Evolutionary conservation across 2,888 invertebrate species (phyloP).

Genomic region (Notodonta ziczac): DNA sequence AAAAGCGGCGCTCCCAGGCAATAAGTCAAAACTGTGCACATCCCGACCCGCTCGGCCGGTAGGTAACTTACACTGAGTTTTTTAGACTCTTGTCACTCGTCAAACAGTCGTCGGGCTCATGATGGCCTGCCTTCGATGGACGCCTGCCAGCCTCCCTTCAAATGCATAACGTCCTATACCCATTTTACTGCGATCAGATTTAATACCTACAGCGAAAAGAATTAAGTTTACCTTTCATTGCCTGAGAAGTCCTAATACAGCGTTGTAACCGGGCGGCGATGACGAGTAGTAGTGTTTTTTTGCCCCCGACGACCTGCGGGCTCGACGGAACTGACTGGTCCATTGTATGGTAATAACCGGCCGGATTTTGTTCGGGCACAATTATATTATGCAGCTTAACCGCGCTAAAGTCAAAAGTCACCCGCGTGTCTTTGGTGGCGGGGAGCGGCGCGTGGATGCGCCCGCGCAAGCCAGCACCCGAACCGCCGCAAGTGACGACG

Average conservation of each 20-base stretch:
- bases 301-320: constrained; percentile 80
- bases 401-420: constrained; percentile 83
- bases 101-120: constrained; percentile 78
- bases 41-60: constrained; percentile 55
- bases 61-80: constrained; percentile 76
- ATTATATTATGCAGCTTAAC: constrained; percentile 84
- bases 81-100: constrained; percentile 80
- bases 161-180: constrained; percentile 36
- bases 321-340: constrained; percentile 79
- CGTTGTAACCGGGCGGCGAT: constrained; percentile 41
- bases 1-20: constrained; percentile 55
- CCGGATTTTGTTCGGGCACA: constrained; percentile 83
- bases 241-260: constrained; percentile 25
- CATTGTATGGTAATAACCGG: constrained; percentile 83
- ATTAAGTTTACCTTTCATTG: constrained; percentile 40
- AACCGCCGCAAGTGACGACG: not conserved
- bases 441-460: constrained; percentile 51
- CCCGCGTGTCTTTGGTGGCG: constrained; percentile 68
- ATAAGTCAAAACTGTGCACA: constrained; percentile 78
- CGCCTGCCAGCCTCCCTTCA: constrained; percentile 74
- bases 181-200: constrained; percentile 12
- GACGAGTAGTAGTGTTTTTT: constrained; percentile 80
- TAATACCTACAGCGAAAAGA: constrained; percentile 19
- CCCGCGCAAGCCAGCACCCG: constrained; percentile 39
- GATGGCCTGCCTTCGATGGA: constrained; percentile 81